Evolutionary conservation across 2,797 vertebrate species (phyloP).

Genomic region (Poeciliopsis paucimaculata): DNA sequence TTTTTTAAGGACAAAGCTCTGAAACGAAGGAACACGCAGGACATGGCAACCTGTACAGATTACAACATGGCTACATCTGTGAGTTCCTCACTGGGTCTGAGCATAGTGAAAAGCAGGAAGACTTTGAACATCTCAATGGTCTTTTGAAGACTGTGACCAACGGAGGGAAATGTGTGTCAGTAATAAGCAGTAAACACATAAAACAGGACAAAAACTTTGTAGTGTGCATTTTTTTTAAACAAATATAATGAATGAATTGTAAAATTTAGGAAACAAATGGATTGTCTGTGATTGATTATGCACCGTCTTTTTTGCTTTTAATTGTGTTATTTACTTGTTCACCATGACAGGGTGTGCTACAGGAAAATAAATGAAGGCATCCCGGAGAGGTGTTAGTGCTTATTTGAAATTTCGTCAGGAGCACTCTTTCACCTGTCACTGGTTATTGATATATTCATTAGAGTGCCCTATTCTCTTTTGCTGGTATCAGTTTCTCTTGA

Average conservation of each 20-base stretch:
- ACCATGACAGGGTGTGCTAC: slow-evolving; percentile 50
- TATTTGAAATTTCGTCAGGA: slow-evolving; percentile 81
- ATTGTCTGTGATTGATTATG: slow-evolving; percentile 1
- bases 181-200: neutral
- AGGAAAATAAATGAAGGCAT: slow-evolving; percentile 79
- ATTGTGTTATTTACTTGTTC: slow-evolving; percentile 54
- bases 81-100: neutral
- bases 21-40: neutral
- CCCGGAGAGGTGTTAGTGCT: slow-evolving; percentile 78
- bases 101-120: neutral
- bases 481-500: slow-evolving; percentile 81
- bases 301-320: slow-evolving; percentile 37
- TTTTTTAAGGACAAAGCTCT: neutral
- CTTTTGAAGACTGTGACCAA: neutral
- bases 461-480: slow-evolving; percentile 81
- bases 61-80: neutral
- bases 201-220: neutral
- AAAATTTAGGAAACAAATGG: neutral
- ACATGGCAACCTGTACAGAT: neutral
- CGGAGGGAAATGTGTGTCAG: neutral
- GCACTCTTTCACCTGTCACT: slow-evolving; percentile 85
- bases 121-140: neutral
- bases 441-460: slow-evolving; percentile 91
- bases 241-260: slow-evolving; percentile 5
- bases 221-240: neutral